phyloP scores from a whole-genome alignment of 2,797 vertebrate genomes.

The Threskiornis aethiopicus region DNA sequence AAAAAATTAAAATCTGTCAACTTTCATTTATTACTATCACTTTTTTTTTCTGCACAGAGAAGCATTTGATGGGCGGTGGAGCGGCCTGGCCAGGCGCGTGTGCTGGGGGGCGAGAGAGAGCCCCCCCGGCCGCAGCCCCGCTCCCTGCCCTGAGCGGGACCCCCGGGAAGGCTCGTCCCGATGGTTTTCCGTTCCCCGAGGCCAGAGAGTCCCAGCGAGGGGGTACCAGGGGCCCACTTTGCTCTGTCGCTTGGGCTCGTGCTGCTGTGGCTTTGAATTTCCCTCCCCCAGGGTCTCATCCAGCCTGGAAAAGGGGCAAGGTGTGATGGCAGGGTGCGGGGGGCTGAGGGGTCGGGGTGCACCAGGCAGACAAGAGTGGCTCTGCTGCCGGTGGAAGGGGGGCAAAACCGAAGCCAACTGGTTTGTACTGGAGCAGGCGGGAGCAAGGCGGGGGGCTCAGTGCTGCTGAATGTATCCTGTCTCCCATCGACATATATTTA shows the following conservation, averaged over 20 bases:
- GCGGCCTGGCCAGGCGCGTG: fast-evolving
- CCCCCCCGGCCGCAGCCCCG: background rate
- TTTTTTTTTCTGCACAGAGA: constrained; percentile 66
- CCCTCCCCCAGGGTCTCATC: background rate
- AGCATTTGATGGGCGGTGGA: background rate
- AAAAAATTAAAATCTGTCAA: constrained; percentile 49
- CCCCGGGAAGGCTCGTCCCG: background rate
- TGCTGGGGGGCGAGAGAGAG: background rate
- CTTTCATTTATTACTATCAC: constrained; percentile 29
- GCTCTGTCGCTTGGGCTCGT: background rate
- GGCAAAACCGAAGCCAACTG: background rate
- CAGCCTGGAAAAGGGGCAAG: background rate
- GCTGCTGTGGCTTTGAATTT: background rate
- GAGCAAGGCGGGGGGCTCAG: background rate
- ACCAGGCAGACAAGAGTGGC: background rate
- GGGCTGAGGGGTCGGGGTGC: background rate
- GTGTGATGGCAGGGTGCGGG: background rate
- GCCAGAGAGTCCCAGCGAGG: background rate
- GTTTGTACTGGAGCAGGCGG: background rate
- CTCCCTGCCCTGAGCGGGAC: background rate
- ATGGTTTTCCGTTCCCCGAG: background rate
- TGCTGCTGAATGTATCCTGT: background rate
- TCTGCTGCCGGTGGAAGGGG: background rate
- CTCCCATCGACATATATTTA: background rate
- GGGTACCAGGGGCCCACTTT: background rate